Conservation (phyloP, 2,888 invertebrate genomes). For the Temnothorax rugatulus region DNA sequence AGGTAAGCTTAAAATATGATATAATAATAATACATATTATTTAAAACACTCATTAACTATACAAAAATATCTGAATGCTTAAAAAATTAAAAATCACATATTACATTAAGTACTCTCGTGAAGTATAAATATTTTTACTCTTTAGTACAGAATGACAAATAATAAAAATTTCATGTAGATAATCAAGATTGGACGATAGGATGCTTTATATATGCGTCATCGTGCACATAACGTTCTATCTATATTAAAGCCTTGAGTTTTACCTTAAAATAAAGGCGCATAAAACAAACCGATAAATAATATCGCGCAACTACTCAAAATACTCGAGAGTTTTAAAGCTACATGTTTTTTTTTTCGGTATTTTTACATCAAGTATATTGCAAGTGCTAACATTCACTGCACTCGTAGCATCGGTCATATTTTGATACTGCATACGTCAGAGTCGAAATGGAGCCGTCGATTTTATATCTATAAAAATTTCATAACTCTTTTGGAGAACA, state of each 20-base stretch:
- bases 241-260: not conserved
- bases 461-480: constrained; percentile 14
- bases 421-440: constrained; percentile 20
- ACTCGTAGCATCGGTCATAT: constrained; percentile 24
- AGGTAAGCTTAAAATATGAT: not conserved
- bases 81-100: not conserved
- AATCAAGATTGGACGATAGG: not conserved
- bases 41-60: not conserved
- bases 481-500: not conserved
- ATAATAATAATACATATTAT: not conserved
- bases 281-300: constrained; percentile 14
- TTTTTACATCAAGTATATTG: constrained; percentile 17
- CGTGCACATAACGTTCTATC: not conserved
- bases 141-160: not conserved
- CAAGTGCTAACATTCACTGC: constrained; percentile 10
- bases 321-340: constrained; percentile 5
- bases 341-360: not conserved
- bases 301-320: not conserved
- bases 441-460: not conserved
- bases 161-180: not conserved
- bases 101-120: not conserved
- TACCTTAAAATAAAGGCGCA: not conserved
- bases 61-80: not conserved
- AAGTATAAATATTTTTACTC: not conserved
- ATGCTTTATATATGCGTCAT: not conserved